Conservation (phyloP, 2,797 vertebrate species). For the Cephalopachus bancanus region DNA sequence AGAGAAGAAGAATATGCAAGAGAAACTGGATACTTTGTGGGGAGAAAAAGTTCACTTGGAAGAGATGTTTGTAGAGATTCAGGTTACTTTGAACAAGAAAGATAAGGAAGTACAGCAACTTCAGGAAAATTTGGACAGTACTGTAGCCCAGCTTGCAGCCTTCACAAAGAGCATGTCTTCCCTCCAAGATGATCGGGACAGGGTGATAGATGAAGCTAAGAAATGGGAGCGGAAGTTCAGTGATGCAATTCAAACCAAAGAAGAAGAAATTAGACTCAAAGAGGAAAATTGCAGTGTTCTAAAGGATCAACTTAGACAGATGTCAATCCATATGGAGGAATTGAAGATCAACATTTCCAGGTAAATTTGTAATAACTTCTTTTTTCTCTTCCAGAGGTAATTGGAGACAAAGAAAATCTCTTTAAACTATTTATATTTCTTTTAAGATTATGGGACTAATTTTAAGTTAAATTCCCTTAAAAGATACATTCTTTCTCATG, state of each 20-base stretch:
- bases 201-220: slow-evolving; percentile 95
- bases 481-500: background rate
- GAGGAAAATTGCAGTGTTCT: slow-evolving; percentile 91
- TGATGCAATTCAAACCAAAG: slow-evolving; percentile 94
- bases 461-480: slow-evolving; percentile 42
- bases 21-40: slow-evolving; percentile 91
- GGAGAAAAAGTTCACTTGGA: slow-evolving; percentile 91
- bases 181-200: slow-evolving; percentile 97
- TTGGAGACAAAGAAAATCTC: slow-evolving; percentile 40
- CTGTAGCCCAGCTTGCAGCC: slow-evolving; percentile 95
- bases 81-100: slow-evolving; percentile 88
- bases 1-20: slow-evolving; percentile 93
- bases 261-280: slow-evolving; percentile 92
- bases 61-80: slow-evolving; percentile 88
- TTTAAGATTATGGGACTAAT: background rate
- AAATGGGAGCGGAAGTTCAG: slow-evolving; percentile 97
- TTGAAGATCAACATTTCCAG: slow-evolving; percentile 89
- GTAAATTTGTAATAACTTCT: slow-evolving; percentile 77
- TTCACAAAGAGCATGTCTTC: slow-evolving; percentile 98
- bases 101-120: slow-evolving; percentile 91
- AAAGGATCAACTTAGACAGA: slow-evolving; percentile 91
- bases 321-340: slow-evolving; percentile 90
- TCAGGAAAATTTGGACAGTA: slow-evolving; percentile 93
- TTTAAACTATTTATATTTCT: background rate
- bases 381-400: background rate